Evolutionary conservation across 2,113 vertebrate species (phyloP).

Genomic region (Muntiacus reevesi): DNA sequence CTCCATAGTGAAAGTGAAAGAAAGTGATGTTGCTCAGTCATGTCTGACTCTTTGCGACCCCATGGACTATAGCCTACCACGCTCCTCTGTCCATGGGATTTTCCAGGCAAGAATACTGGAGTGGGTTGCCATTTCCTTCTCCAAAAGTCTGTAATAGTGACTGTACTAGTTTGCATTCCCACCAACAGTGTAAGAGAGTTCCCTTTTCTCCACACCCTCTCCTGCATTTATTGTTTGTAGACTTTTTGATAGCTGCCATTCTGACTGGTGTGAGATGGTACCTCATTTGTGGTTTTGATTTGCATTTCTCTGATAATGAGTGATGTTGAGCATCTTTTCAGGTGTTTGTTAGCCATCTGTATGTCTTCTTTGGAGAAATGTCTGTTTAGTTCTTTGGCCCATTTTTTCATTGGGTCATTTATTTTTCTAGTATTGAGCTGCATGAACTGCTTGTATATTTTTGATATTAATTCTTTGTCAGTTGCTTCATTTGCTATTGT

Average conservation of each 20-base stretch:
- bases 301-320: not conserved
- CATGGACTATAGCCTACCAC: not conserved
- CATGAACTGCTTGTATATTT: not conserved
- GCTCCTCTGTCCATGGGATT: not conserved
- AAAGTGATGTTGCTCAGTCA: not conserved
- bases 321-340: not conserved
- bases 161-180: not conserved
- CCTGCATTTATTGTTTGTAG: not conserved
- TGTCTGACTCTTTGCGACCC: rapidly evolving
- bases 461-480: not conserved
- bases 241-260: not conserved
- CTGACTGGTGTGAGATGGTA: not conserved
- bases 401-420: not conserved
- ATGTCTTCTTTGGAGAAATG: not conserved
- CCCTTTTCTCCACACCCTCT: not conserved
- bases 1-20: not conserved
- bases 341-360: not conserved
- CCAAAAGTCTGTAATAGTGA: not conserved
- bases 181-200: not conserved
- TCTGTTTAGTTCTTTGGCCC: not conserved
- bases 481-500: not conserved
- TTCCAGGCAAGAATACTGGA: not conserved
- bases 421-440: not conserved
- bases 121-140: not conserved
- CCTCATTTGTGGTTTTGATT: not conserved